Base-by-base conservation (phyloP, 2,113 vertebrate genomes). In the Sylvietta virens region DNA sequence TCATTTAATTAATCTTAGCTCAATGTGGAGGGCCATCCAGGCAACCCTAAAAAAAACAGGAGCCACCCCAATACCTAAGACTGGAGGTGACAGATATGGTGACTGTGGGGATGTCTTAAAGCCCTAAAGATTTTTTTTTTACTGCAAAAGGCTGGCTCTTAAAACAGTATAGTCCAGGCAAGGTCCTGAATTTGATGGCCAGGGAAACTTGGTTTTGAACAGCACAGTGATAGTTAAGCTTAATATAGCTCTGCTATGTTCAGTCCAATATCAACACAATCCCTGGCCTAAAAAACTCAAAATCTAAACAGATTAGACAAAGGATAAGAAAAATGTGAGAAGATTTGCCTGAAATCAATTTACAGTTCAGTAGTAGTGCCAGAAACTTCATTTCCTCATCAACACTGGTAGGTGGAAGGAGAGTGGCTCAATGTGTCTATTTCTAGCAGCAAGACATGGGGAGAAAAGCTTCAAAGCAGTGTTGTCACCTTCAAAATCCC, bases 331-430 rank as follows among this genome's bases (percentile, higher is more conserved):
- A 91, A 91, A 51, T 57, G 54, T 91, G 87, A 88, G 48, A 91
- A 78, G 13, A 88, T 65, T 80, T 82, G 47, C 50, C 66, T 87
- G 79, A 90, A 91, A 57, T 85, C 57, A 91, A 95, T 91, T 92
- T 92, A 31, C 58, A 77, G 62, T 82, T 87, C 58, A 58, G 47
- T 39, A 72, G 24, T 39, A 85, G 66, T 65, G 81, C 54, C 84
- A 85, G 74, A 91, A 94, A 64, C 15, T 57, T 94, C 33, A 81
- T 64, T 94, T 56, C 78, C 45, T 76, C 45, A 48, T 72, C 69
- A 91, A 1, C 3, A 1, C 23, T 64, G 48, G 61, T 61, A 91
- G 58, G 48, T 87, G 61, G 65, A 89, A 91, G 21, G 11, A 87
- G 37, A 39, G 42, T 76, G 40, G 44, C 39, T 89, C 86, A 54